These are phyloP conservation scores for Gadopsis marmoratus DNA, from an alignment of 2,797 vertebrate genomes.

Conservation along the genomic window DNA sequence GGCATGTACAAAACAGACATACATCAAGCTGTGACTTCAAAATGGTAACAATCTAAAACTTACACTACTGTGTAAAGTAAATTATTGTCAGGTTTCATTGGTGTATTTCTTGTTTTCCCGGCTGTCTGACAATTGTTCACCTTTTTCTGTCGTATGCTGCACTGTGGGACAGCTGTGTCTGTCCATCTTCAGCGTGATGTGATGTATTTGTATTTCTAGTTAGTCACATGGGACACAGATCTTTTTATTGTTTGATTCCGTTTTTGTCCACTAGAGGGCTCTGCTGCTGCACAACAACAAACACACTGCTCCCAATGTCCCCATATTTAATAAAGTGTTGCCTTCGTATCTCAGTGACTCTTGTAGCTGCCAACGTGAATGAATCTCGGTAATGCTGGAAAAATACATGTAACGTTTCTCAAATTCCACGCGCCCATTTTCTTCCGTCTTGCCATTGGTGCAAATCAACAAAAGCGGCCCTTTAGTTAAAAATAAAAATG, in stretches of 20 bases:
- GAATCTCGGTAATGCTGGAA: neutral
- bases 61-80: no score
- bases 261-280: slow-evolving; percentile 57
- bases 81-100: no score
- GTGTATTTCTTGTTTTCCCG: no score
- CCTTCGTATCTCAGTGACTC: neutral
- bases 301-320: no score
- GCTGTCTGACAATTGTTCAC: neutral
- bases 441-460: neutral
- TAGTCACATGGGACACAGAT: no score
- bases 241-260: neutral
- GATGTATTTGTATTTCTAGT: no score
- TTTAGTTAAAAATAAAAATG: neutral
- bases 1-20: neutral
- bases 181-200: no score
- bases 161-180: neutral
- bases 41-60: neutral
- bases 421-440: neutral
- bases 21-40: neutral
- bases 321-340: no score
- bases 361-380: neutral
- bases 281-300: neutral
- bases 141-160: neutral
- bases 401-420: neutral
- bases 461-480: neutral